Evolutionary conservation across 2,113 vertebrate genomes (phyloP), one percentile per base, ranked within the genome.

Genomic region (Willisornis vidua): DNA sequence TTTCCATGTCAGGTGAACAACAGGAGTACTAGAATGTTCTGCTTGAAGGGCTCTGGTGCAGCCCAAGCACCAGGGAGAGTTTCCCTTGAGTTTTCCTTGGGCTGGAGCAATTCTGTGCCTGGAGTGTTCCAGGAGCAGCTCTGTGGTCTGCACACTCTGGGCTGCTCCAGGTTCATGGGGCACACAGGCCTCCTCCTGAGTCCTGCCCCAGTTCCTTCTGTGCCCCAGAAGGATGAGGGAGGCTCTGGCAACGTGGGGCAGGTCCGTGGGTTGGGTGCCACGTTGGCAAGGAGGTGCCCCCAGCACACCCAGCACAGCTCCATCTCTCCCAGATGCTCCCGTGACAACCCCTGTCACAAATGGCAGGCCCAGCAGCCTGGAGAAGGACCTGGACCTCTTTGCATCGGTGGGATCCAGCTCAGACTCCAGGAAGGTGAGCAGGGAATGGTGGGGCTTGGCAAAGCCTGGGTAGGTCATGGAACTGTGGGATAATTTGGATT

Each of bases 361-460:
- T 24, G 98, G 98, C 90, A 98, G 98, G 89, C 96, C 98, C 51
- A 98, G 97, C 96, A 98, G 97, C 70, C 90, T 98, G 43, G 98
- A 98, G 95, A 98, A 98, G 86, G 98, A 98, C 46, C 97, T 99
- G 66, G 99, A 99, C 90, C 98, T 99, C 41, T 99, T 99, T 58
- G 98, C 97, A 18, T 98, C 99, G 6, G 73, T 98, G 89, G 97
- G 98, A 63, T 97, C 97, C 28, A 87, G 74, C 59, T 94, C 96
- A 0, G 97, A 97, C 89, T 96, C 95, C 87, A 98, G 97, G 93
- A 98, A 97, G 97, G 98, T 98, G 43, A 97, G 98, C 22, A 51
- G 85, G 79, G 82, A 25, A 1, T 18, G 5, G 0, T 5, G 23
- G 68, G 1, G 70, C n/a, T 41, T 3, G 22, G 15, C 19, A 45